These are phyloP conservation scores for Cyclina sinensis DNA, from an alignment of 1,140 invertebrate genomes.

Conservation along the genomic window DNA sequence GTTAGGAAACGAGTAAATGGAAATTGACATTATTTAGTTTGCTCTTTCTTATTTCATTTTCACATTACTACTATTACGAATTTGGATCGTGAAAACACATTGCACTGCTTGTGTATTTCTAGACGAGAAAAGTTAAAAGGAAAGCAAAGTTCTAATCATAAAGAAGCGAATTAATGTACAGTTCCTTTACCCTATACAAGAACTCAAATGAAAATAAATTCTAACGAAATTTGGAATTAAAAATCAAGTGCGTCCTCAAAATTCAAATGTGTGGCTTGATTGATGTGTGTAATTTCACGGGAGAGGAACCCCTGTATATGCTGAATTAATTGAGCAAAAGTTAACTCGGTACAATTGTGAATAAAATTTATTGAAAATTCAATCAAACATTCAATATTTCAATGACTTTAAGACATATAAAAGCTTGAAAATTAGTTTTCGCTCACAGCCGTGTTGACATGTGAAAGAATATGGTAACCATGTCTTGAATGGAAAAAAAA, in stretches of 20 bases:
- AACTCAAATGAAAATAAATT: neutral
- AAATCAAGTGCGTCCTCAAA: neutral
- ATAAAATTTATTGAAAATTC: slow-evolving; percentile 63
- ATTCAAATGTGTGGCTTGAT: slow-evolving; percentile 4
- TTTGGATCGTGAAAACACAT: too few species aligned
- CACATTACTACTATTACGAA: too few species aligned
- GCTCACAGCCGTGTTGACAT: neutral
- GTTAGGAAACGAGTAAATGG: too few species aligned
- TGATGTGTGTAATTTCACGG: slow-evolving; percentile 67
- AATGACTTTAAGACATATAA: slow-evolving; percentile 51
- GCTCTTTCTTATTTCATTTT: too few species aligned
- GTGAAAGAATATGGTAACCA: neutral
- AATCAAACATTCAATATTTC: slow-evolving; percentile 59
- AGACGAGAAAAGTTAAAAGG: too few species aligned
- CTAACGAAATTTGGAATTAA: neutral
- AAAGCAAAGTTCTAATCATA: too few species aligned
- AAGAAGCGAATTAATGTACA: too few species aligned
- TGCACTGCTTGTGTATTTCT: too few species aligned
- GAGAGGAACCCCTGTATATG: slow-evolving; percentile 41
- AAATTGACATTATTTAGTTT: too few species aligned
- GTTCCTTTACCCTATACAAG: neutral
- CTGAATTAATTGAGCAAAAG: slow-evolving; percentile 60
- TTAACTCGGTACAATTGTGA: slow-evolving; percentile 53
- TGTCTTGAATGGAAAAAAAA: neutral
- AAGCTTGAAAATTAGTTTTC: slow-evolving; percentile 45